Base-by-base conservation (phyloP, 2,797 vertebrate genomes). In the Telmatherina bonti region DNA sequence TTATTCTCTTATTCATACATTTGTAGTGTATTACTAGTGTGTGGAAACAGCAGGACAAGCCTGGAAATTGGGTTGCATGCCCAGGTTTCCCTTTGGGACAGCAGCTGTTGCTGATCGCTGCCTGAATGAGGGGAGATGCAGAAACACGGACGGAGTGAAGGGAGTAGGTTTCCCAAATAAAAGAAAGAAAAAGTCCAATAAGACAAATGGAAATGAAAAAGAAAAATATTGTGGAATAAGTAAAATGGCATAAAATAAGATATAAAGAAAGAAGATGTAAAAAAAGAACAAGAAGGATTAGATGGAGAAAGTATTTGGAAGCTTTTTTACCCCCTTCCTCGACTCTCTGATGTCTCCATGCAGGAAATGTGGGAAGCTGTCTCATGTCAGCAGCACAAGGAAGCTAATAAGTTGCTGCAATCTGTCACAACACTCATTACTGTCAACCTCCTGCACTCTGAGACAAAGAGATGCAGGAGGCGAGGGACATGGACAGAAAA, bases 381-480 rank as follows among this genome's bases (percentile, higher is more conserved):
- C 36, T 22, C 36, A 41, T 12, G 43, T 58, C 55, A 55, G 74
- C 71, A 41, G 61, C 67, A 27, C 53, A n/a, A 43, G 70, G 60
- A 72, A 55, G 71, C 76, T 65, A 77, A 78, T 81, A 65, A 83
- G 56, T 65, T 26, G 63, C 70, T 61, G 66, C 72, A 78, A 74
- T 88, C 79, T 78, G 77, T 73, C 82, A 86, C 77, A 69, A 51
- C 61, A 26, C 79, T 88, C 71, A 74, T 83, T 80, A 83, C 67
- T 52, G 67, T 82, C 81, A 60, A 53, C 53, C 65, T 67, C 73
- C 68, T 55, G 59, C 10, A 2, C 73, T 56, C 7, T 1, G 61
- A 72, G 58, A 70, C 29, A 20, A 55, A 68, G 26, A 60, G 56
- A 62, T 10, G 36, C 29, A 65, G 52, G 38, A 26, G 20, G 45